Conservation (phyloP, 2,797 vertebrate genomes). For the Sternarchorhynchus goeldii region DNA sequence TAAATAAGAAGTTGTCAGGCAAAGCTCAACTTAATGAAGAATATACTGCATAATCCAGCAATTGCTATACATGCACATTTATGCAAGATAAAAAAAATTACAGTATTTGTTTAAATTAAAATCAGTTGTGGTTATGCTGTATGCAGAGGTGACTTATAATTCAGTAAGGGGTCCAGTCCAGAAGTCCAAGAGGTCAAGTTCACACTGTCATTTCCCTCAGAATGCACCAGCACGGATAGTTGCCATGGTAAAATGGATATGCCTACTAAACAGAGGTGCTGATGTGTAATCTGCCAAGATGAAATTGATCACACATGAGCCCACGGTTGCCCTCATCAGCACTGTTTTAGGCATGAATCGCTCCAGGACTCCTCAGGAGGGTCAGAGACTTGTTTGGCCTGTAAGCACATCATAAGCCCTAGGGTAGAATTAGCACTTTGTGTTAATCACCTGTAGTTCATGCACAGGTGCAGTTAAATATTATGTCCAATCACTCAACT, state of each 20-base stretch:
- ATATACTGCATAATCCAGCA: too few relatives aligned
- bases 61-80: too few relatives aligned
- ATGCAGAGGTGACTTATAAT: slow-evolving; percentile 14
- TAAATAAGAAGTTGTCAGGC: too few relatives aligned
- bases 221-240: slow-evolving; percentile 11
- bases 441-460: too few relatives aligned
- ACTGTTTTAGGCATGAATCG: not conserved
- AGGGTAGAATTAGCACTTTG: not conserved
- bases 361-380: not conserved
- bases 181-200: slow-evolving; percentile 9
- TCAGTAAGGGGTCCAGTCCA: slow-evolving; percentile 21
- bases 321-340: not conserved
- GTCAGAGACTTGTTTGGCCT: not conserved
- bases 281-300: not conserved
- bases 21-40: too few relatives aligned
- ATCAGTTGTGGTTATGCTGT: not conserved
- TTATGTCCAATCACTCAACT: too few relatives aligned
- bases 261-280: not conserved
- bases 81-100: too few relatives aligned
- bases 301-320: not conserved
- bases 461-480: too few relatives aligned
- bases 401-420: not conserved
- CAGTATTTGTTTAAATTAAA: too few relatives aligned
- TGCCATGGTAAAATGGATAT: slow-evolving; percentile 29
- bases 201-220: slow-evolving; percentile 24